Evolutionary conservation across 2,113 vertebrate species (phyloP), one percentile per base, ranked within the genome.

Genomic region (Odocoileus hemionus): DNA sequence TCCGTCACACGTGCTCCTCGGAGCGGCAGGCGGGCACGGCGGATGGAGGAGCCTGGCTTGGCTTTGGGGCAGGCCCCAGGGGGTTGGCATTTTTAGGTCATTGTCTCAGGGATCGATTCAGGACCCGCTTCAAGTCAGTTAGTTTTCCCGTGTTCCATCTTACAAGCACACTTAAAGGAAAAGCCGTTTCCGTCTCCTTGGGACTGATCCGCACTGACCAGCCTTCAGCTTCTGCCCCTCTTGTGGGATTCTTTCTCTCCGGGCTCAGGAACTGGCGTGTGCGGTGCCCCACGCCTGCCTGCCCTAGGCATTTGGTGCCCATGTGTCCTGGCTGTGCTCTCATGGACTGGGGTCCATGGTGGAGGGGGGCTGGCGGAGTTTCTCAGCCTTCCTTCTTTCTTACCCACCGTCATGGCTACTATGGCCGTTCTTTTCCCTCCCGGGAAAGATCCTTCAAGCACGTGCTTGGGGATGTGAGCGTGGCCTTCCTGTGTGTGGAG

Each of bases 1-100:
- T 97, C 96, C 25, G 23, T 97, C 97, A 97, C 50, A 2, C 12
- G 2, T 4, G 16, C 89, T 92, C 86, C 85, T 85, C 83, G 70
- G 95, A 93, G 57, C 60, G 21, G 86, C 86, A 67, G 9, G n/a
- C 6, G 6, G 60, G 88, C 36, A 3, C 33, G 26, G 84, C 19
- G 0, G 6, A 10, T 61, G 57, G 26, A 25, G 0, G 60, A 76
- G 60, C 15, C 2, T 54, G 45, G 50, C 76, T 87, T 95, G 14
- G n/a, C 86, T 86, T 60, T 61, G n/a, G 90, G 95, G 70, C 45
- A 50, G 36, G 79, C 89, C 78, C 80, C 82, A 36, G 80, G 78
- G 86, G 52, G 36, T 57, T 2, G 1, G 94, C n/a, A 13, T 57
- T 64, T 91, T 89, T 95, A 79, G 95, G 88, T 74, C 92, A 33